A percentile compares a stretch with the other conserved stretches of the same genome.
Conservation (phyloP, 2,888 invertebrate genomes). For the Drosophila cracens region DNA sequence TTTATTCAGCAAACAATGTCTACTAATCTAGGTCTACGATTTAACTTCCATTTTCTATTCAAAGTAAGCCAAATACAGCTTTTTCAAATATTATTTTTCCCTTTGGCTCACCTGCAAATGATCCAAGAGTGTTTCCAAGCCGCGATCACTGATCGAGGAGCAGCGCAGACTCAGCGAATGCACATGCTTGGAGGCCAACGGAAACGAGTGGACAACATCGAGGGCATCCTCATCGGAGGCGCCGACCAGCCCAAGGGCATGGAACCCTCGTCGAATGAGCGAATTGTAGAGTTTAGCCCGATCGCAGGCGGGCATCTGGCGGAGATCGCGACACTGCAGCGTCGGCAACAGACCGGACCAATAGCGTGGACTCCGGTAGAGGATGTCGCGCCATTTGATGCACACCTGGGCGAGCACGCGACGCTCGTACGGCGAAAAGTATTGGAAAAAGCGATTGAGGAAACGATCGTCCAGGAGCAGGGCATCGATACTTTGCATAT, state of each 20-base stretch:
- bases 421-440: constrained; percentile 92
- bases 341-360: constrained; percentile 95
- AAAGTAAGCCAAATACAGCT: neutral
- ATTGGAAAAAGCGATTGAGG: constrained; percentile 93
- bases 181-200: constrained; percentile 92
- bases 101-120: constrained; percentile 90
- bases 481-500: constrained; percentile 89
- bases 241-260: constrained; percentile 92
- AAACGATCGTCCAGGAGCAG: constrained; percentile 94
- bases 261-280: constrained; percentile 93
- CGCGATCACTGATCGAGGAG: constrained; percentile 95
- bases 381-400: constrained; percentile 93
- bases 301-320: constrained; percentile 87
- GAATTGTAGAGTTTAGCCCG: constrained; percentile 90
- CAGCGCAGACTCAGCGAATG: constrained; percentile 94
- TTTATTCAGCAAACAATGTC: neutral
- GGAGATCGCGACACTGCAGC: constrained; percentile 93
- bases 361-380: constrained; percentile 94
- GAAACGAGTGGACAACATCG: constrained; percentile 94
- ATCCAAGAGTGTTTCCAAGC: constrained; percentile 94
- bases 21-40: neutral
- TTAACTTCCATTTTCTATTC: neutral
- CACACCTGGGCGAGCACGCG: constrained; percentile 93
- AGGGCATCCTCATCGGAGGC: constrained; percentile 95
- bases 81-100: neutral